These are phyloP conservation scores for Sciurus niger DNA, from an alignment of 2,113 vertebrate genomes.

Conservation along the genomic window DNA sequence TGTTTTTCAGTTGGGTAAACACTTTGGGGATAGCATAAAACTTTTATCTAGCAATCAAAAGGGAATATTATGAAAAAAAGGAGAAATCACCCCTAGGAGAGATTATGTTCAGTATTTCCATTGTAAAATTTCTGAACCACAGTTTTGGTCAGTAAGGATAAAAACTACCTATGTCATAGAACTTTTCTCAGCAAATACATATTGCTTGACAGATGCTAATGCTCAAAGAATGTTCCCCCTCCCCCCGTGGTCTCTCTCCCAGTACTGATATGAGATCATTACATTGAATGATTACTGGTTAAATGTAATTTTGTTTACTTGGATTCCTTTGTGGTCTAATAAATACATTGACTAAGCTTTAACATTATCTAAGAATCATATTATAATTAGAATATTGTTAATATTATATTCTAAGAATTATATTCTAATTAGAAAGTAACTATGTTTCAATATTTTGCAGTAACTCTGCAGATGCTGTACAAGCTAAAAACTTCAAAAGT, in stretches of 20 bases:
- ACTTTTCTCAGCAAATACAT: constrained; percentile 15
- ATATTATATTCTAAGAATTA: constrained; percentile 43
- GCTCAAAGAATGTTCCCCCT: constrained; percentile 10
- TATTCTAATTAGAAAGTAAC: constrained; percentile 67
- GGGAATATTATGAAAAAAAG: not conserved
- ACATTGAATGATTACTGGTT: constrained; percentile 46
- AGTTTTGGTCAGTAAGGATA: not conserved
- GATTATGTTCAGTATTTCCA: constrained; percentile 26
- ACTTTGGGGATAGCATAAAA: not conserved
- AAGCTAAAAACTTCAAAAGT: constrained; percentile 98
- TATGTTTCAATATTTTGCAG: constrained; percentile 89
- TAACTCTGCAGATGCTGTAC: constrained; percentile 98
- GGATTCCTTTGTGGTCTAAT: constrained; percentile 44
- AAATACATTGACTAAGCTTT: constrained; percentile 56
- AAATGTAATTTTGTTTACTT: constrained; percentile 48
- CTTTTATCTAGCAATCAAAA: constrained; percentile 37
- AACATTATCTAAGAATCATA: constrained; percentile 51
- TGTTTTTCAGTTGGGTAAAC: not conserved
- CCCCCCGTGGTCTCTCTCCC: not conserved
- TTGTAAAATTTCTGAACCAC: not conserved
- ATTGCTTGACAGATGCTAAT: not conserved
- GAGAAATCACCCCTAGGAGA: not conserved
- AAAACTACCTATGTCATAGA: not conserved
- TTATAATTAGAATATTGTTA: constrained; percentile 41
- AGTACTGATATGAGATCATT: not conserved